Base-by-base conservation (phyloP, 2,888 invertebrate species). In the Hedychridium roseum region DNA sequence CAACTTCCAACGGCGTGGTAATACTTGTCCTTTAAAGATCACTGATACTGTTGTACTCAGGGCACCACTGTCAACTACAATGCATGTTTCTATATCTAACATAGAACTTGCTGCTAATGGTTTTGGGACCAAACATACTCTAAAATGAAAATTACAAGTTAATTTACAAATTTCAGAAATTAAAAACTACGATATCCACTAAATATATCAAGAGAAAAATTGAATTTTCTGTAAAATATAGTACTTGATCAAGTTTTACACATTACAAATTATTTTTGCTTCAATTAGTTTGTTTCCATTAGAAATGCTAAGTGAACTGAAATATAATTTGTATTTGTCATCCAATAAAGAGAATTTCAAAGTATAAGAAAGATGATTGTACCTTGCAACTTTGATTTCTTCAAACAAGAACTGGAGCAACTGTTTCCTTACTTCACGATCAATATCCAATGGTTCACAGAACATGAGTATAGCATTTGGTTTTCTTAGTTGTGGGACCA, bases 31-130 rank as follows among this genome's bases (percentile, higher is more conserved):
- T 18, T 76, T 73, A 26, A 80, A 70, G 6, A 80, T 76, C 32
- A 80, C 78, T 11, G 79, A 76, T 2, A 80, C 80, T 3, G 79
- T 79, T 30, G 80, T 80, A 49, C 75, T 79, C 9, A 79, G 53
- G 36, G 80, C 80, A 35, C 80, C 80, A 54, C 79, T 80, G 43
- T 80, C 80, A 16, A 80, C 70, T n/a, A 80, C 79, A 9, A 80
- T 72, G 40, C 80, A 80, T 7, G 79, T 80, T 48, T 80, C 78
- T 5, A 78, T 61, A 28, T 73, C 76, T 32, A 79, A 46, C 71
- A 79, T 75, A 7, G 76, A 76, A 51, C 80, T 76, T 16, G 75
- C 74, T 52, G 79, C 79, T 42, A 80, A 54, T 43, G 80, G 80
- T 56, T 80, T 79, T 26, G 79, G 78, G 16, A 79, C 75, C 30